phyloP scores from a whole-genome alignment of 1,140 invertebrate genomes.

The Drosophila takahashii region DNA sequence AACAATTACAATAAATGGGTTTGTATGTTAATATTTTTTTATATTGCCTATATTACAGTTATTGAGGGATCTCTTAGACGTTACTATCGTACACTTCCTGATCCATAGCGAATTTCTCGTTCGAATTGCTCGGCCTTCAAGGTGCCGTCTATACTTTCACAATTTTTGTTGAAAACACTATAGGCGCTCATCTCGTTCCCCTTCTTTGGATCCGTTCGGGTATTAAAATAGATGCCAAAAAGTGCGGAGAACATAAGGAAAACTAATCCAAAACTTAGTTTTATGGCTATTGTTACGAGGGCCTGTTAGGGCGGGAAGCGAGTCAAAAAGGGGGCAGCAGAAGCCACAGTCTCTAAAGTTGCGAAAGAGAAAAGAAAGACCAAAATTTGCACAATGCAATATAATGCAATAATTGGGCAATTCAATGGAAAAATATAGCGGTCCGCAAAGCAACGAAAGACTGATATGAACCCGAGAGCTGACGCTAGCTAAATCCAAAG shows the following conservation, averaged over 20 bases:
- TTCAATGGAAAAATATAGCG: too few species aligned
- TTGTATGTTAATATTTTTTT: neutral
- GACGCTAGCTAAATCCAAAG: too few species aligned
- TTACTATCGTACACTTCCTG: constrained; percentile 79
- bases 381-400: too few species aligned
- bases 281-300: too few species aligned
- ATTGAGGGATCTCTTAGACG: neutral
- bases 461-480: too few species aligned
- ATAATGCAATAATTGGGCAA: too few species aligned
- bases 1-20: neutral
- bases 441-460: too few species aligned
- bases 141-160: constrained; percentile 96
- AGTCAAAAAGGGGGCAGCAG: too few species aligned
- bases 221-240: constrained; percentile 93
- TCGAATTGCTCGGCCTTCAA: constrained; percentile 98
- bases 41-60: constrained; percentile 7
- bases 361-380: too few species aligned
- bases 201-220: constrained; percentile 89
- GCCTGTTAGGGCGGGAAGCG: too few species aligned
- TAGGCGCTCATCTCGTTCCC: constrained; percentile 95
- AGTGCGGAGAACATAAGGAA: constrained; percentile 93
- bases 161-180: constrained; percentile 98
- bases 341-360: too few species aligned
- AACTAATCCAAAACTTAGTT: constrained; percentile 95
- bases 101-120: constrained; percentile 91